Base-by-base conservation (phyloP, 2,113 vertebrate genomes). In the Saguinus imperator region DNA sequence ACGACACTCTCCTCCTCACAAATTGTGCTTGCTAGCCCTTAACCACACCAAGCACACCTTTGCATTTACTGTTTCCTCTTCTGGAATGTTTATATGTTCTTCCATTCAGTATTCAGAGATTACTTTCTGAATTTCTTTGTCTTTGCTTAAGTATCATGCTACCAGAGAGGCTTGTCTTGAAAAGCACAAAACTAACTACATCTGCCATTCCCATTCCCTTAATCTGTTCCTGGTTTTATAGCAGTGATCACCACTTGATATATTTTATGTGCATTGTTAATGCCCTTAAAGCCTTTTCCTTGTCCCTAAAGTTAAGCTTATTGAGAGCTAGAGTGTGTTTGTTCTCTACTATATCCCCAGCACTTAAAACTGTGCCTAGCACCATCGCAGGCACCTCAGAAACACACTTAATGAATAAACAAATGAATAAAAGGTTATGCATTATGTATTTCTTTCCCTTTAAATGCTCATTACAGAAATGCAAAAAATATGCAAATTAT, bases 261-360 rank as follows among this genome's bases (percentile, higher is more conserved):
- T 83, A 89, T 64, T 94, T 96, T 96, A 80, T 79, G 76, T 87
- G 83, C 83, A 70, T 92, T 96, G 96, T 93, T 91, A 50, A 93
- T 58, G 43, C 73, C 57, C 84, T 90, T 85, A 58, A 58, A 95
- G 76, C 35, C 64, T 91, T 84, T 93, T 95, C 11, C 50, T 77
- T 79, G 52, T 16, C 43, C 70, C 68, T 64, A 85, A 58, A 89
- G 89, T 90, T 97, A 86, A 97, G 23, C 25, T 94, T 35, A 43
- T 27, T 72, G 57, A 94, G 5, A 92, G 23, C 35, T 90, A 58
- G 87, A 35, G 58, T 37, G 75, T 52, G 18, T 85, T 89, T 95
- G 55, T 17, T 96, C 40, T 29, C 52, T 58, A 29, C 12, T 37
- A 2, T 32, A 70, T 58, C 55, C 50, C 37, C 5, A 77, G 55